A percentile compares a stretch with the other conserved stretches of the same genome.
These are phyloP conservation scores for Ennomos quercinarius DNA, from an alignment of 2,888 invertebrate genomes.

Conservation along the genomic window DNA sequence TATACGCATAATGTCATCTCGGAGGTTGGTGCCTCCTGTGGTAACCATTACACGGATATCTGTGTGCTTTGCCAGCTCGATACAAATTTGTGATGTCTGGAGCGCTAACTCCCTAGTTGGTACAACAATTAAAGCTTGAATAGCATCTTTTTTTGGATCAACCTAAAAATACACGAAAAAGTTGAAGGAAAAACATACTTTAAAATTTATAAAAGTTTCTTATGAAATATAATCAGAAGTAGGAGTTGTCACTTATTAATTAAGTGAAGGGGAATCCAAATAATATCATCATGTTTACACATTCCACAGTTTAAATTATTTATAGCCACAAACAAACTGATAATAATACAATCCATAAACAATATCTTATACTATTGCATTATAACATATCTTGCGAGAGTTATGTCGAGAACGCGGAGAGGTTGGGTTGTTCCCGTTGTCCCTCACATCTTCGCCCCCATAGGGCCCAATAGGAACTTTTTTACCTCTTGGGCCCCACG, in stretches of 20 bases:
- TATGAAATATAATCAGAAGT: slow-evolving; percentile 26
- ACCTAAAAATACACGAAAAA: slow-evolving; percentile 72
- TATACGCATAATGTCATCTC: slow-evolving; percentile 99
- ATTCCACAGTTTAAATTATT: background rate
- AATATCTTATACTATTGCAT: too few species aligned
- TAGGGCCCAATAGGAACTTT: too few species aligned
- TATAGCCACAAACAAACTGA: too few species aligned
- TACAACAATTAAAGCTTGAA: slow-evolving; percentile 99
- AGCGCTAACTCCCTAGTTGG: slow-evolving; percentile 99
- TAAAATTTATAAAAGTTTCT: background rate
- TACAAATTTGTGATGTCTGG: slow-evolving; percentile 99
- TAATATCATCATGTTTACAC: slow-evolving; percentile 65
- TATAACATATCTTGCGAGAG: too few species aligned
- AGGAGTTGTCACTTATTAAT: slow-evolving; percentile 73
- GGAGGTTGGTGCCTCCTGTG: slow-evolving; percentile 98
- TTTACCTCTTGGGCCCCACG: too few species aligned
- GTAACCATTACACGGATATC: slow-evolving; percentile 99
- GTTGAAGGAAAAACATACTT: slow-evolving; percentile 21
- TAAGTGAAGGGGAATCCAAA: slow-evolving; percentile 85
- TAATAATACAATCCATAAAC: too few species aligned
- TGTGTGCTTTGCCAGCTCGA: slow-evolving; percentile 98
- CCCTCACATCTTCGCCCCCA: too few species aligned
- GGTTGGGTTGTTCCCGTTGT: too few species aligned
- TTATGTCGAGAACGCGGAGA: too few species aligned
- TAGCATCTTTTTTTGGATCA: slow-evolving; percentile 94